Percentiles rank a stretch among this genome's conserved stretches.
phyloP scores from a whole-genome alignment of 2,797 vertebrate genomes.

The Crotalus adamanteus region DNA sequence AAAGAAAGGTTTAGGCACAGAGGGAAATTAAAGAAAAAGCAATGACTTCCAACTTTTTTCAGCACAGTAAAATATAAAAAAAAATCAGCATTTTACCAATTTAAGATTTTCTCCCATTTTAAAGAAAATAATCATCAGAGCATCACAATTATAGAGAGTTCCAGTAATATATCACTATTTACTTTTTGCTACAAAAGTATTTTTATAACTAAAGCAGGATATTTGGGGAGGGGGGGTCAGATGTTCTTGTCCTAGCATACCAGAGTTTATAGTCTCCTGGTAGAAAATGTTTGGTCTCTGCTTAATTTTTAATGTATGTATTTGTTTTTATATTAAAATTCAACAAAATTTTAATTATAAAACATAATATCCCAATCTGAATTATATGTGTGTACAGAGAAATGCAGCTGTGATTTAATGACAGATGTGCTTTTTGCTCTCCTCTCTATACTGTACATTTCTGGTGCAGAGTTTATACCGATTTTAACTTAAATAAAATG shows the following conservation, averaged over 20 bases:
- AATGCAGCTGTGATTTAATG: slow-evolving; percentile 65
- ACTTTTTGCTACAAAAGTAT: slow-evolving; percentile 51
- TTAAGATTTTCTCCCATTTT: neutral
- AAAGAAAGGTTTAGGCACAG: neutral
- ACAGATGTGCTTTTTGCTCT: slow-evolving; percentile 46
- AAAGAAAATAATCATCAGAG: slow-evolving; percentile 28
- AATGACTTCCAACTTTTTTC: neutral
- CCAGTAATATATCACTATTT: slow-evolving; percentile 33
- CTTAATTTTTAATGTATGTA: slow-evolving; percentile 70
- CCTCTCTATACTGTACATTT: neutral
- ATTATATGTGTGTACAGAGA: slow-evolving; percentile 63
- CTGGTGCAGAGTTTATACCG: slow-evolving; percentile 51
- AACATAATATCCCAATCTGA: slow-evolving; percentile 60
- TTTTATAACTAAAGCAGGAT: slow-evolving; percentile 57
- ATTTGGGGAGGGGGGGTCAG: slow-evolving; percentile 48
- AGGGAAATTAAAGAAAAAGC: neutral
- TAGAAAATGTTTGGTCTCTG: slow-evolving; percentile 63
- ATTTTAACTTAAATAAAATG: slow-evolving; percentile 41
- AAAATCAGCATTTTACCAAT: neutral
- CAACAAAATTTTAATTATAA: slow-evolving; percentile 70
- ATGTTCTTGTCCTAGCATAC: slow-evolving; percentile 63
- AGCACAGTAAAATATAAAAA: neutral
- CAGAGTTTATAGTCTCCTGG: slow-evolving; percentile 58
- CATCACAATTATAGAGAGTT: neutral
- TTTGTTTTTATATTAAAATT: slow-evolving; percentile 73